A percentile compares a stretch with the other conserved stretches of the same genome.
phyloP scores from a whole-genome alignment of 1,140 invertebrate genomes.

The Eubasilissa regina region DNA sequence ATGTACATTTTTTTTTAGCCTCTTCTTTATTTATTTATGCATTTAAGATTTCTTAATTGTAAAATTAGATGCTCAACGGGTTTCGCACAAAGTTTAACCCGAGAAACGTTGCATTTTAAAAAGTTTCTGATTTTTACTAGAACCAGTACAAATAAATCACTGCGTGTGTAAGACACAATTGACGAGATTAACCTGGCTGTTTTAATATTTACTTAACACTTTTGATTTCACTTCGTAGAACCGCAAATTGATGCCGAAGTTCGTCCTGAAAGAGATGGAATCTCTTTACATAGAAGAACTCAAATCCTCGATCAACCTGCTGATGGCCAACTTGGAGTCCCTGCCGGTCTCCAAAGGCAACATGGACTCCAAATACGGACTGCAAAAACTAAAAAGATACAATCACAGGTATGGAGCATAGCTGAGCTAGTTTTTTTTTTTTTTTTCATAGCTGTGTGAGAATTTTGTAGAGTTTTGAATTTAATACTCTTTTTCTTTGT shows the following conservation, averaged over 20 bases:
- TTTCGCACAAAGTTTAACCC: no score
- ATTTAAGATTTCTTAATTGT: no score
- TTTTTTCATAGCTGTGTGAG: background rate
- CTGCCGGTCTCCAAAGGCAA: slow-evolving; percentile 98
- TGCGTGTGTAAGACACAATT: no score
- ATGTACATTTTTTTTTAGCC: no score
- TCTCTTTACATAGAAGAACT: slow-evolving; percentile 98
- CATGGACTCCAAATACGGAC: slow-evolving; percentile 97
- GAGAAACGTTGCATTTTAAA: no score
- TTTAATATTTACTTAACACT: no score
- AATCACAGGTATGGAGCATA: slow-evolving; percentile 87
- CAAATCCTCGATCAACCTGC: slow-evolving; percentile 96
- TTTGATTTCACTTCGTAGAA: slow-evolving; percentile 85
- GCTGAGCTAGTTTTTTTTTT: background rate
- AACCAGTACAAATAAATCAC: no score
- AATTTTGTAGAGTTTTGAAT: background rate
- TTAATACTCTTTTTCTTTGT: no score
- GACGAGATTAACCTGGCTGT: no score
- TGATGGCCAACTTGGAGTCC: slow-evolving; percentile 99
- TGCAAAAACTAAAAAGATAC: slow-evolving; percentile 94
- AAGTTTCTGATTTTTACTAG: no score
- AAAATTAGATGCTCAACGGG: no score
- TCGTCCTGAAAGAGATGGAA: slow-evolving; percentile 99
- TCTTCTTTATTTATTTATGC: no score
- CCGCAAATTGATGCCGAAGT: slow-evolving; percentile 97